Conservation (phyloP, 2,888 invertebrate genomes). For the Lasioglossum leucozonium region DNA sequence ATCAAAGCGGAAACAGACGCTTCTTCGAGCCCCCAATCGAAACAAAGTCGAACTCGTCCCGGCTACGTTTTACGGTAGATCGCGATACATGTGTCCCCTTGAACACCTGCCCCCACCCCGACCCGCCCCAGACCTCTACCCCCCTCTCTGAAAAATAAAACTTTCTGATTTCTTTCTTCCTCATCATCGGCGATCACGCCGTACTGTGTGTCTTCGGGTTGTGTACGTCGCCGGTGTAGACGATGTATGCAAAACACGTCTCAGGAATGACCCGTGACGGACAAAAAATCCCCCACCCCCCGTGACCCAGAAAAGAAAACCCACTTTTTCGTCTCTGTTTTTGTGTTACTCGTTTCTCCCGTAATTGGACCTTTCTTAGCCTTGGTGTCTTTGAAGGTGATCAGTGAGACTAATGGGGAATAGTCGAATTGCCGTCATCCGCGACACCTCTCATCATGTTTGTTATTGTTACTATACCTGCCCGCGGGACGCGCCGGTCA, state of each 20-base stretch:
- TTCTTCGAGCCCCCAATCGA: constrained; percentile 42
- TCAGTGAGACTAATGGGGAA: constrained; percentile 57
- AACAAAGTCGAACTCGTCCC: constrained; percentile 70
- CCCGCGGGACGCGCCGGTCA: constrained; percentile 52
- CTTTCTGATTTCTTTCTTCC: constrained; percentile 56
- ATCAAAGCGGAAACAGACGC: neutral
- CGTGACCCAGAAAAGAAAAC: neutral
- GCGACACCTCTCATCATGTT: constrained; percentile 58
- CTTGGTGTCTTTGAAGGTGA: constrained; percentile 62
- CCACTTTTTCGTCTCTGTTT: constrained; percentile 61
- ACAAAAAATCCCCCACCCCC: neutral
- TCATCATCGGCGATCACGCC: constrained; percentile 40
- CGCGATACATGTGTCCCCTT: constrained; percentile 49
- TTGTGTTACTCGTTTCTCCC: constrained; percentile 61
- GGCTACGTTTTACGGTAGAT: constrained; percentile 70
- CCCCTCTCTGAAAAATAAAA: constrained; percentile 21
- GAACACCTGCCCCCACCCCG: neutral
- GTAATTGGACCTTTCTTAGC: constrained; percentile 61
- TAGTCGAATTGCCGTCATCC: constrained; percentile 65
- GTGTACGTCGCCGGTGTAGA: constrained; percentile 56
- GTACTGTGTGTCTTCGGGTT: constrained; percentile 36
- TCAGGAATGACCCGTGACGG: constrained; percentile 14
- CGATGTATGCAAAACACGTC: constrained; percentile 18
- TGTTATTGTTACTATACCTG: constrained; percentile 55
- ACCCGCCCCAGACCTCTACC: neutral